Conservation (phyloP, 2,797 vertebrate genomes). For the Leuciscus waleckii region DNA sequence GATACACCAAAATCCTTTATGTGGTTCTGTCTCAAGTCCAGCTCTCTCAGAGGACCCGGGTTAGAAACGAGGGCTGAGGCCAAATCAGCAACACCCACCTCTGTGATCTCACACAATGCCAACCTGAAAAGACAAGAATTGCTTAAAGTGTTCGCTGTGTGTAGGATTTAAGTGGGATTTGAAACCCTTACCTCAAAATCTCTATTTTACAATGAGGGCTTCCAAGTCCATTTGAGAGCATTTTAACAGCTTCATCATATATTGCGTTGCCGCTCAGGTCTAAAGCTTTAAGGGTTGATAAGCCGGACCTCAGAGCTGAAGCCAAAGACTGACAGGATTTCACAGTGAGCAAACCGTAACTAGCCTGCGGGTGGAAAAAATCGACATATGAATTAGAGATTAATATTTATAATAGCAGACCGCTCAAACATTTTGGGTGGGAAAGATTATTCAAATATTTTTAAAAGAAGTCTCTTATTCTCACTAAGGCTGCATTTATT, state of each 20-base stretch:
- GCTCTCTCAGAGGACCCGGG: constrained; percentile 42
- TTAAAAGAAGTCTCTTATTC: not conserved
- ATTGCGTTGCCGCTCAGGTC: constrained; percentile 52
- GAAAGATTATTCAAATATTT: not conserved
- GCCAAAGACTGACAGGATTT: constrained; percentile 50
- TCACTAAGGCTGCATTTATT: not conserved
- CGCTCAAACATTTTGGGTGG: not conserved
- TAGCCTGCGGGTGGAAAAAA: constrained; percentile 21
- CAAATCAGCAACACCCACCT: constrained; percentile 46
- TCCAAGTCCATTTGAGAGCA: constrained; percentile 47
- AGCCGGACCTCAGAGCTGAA: constrained; percentile 38
- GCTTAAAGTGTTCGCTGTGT: not conserved
- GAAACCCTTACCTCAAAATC: constrained; percentile 34
- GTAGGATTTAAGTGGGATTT: not conserved
- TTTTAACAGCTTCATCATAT: constrained; percentile 40
- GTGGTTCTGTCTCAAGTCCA: constrained; percentile 56
- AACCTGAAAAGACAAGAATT: constrained; percentile 33
- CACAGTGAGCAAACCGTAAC: constrained; percentile 54
- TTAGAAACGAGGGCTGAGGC: constrained; percentile 49
- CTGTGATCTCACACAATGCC: constrained; percentile 49
- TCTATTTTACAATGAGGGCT: constrained; percentile 41
- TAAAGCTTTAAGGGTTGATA: constrained; percentile 49
- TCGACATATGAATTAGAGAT: not conserved
- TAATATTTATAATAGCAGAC: not conserved
- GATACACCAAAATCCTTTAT: constrained; percentile 47